Evolutionary conservation across 2,888 invertebrate species (phyloP).

Genomic region (Drosophila melanosoma): DNA sequence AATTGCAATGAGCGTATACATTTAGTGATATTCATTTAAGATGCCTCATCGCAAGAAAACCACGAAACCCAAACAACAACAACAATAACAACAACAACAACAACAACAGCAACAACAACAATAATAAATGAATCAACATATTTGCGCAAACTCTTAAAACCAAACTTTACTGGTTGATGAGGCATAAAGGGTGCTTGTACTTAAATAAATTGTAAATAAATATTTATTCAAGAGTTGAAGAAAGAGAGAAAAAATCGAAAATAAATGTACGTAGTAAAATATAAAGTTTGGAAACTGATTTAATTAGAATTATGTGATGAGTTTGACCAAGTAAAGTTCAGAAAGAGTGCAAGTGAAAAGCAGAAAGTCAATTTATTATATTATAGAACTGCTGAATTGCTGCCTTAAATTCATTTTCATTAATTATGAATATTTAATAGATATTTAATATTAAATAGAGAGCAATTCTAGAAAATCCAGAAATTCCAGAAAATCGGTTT

Average conservation of each 20-base stretch:
- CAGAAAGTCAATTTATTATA: neutral
- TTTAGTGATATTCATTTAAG: conserved; percentile 58
- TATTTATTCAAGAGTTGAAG: neutral
- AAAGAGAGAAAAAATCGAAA: no score
- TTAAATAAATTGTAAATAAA: neutral
- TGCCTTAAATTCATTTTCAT: neutral
- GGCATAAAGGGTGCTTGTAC: neutral
- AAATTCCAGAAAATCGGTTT: neutral
- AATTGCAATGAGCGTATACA: conserved; percentile 51
- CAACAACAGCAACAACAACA: conserved; percentile 11
- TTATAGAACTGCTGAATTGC: neutral
- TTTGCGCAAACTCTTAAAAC: neutral
- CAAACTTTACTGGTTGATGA: conserved; percentile 6
- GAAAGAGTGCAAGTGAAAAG: neutral
- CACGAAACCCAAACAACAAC: conserved; percentile 36
- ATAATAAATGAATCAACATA: conserved; percentile 27
- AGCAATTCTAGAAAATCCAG: neutral
- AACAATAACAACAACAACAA: conserved; percentile 10
- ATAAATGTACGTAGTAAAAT: no score
- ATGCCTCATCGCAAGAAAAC: conserved; percentile 57
- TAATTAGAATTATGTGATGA: no score
- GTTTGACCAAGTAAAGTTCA: neutral
- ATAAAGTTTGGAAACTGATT: neutral
- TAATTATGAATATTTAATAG: neutral
- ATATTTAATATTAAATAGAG: neutral